Evolutionary conservation across 2,113 vertebrate genomes (phyloP).

Genomic region (Phocoena phocoena): DNA sequence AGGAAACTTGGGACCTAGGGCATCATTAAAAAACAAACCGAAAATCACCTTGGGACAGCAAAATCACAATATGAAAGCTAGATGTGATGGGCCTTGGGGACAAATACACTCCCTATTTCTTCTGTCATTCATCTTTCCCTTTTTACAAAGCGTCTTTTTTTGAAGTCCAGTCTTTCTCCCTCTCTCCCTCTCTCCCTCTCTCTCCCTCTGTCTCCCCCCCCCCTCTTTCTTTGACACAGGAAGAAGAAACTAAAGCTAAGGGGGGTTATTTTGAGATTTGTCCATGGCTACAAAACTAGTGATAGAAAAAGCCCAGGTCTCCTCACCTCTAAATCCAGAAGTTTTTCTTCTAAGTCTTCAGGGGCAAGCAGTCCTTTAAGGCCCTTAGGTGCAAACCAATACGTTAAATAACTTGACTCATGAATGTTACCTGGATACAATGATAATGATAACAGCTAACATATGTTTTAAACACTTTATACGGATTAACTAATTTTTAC

Average conservation of each 20-base stretch:
- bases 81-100: background rate
- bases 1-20: background rate
- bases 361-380: background rate
- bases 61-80: background rate
- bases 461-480: background rate
- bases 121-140: background rate
- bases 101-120: background rate
- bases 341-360: background rate
- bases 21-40: background rate
- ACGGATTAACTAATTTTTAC: background rate
- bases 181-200: background rate
- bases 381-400: background rate
- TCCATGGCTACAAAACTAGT: background rate
- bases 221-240: background rate
- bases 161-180: background rate
- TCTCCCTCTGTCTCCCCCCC: too few species aligned
- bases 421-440: background rate
- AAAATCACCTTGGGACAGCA: background rate
- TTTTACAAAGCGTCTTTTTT: background rate
- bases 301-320: background rate
- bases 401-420: background rate
- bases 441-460: background rate
- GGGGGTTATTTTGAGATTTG: background rate
- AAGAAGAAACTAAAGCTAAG: slow-evolving; percentile 16
- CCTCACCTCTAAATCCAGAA: slow-evolving; percentile 4